Base-by-base conservation (phyloP, 2,113 vertebrate species). In the Motacilla tschutschensis region DNA sequence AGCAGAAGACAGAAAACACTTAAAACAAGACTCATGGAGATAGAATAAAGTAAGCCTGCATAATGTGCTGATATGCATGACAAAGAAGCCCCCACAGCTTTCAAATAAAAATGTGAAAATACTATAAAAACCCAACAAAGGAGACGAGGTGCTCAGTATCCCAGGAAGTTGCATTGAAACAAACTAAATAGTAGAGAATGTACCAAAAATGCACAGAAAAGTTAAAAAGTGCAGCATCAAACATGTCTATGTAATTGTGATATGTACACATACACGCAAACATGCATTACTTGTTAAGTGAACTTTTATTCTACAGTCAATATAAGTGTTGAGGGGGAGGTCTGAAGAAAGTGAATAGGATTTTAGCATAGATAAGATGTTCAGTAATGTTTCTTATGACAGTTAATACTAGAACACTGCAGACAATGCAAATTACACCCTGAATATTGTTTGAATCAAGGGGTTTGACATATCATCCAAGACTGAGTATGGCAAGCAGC, bases 291-390 rank as follows among this genome's bases (percentile, higher is more conserved):
- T 70, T 69, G 6, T 36, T 71, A 41, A 71, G 50, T 7, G 43
- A 73, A 84, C 33, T 74, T 75, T 16, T 60, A 17, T 77, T 53
- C 18, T 74, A 41, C 24, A 48, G 58, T 40, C 10, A 74, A 43
- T 2, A 0, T 9, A 51, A 62, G 17, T 7, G 13, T 15, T 50
- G n/a, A 7, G 6, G 7, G 7, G 2, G 2, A 50, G 10, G 40
- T 16, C 35, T 1, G 1, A 63, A 58, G 36, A 17, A 67, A 2
- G 7, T 3, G 20, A 77, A 4, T 35, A 67, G 66, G 70, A 74
- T 53, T 65, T 51, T 2, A 62, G 31, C 54, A 72, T 20, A 62
- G 46, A 5, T 55, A 80, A 53, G 25, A 66, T 16, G 38, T 50
- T 89, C 48, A 33, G 16, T 41, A 47, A 29, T 17, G 28, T 58